Conservation (phyloP, 2,113 vertebrate genomes). For the Phylloscopus trochilus region DNA sequence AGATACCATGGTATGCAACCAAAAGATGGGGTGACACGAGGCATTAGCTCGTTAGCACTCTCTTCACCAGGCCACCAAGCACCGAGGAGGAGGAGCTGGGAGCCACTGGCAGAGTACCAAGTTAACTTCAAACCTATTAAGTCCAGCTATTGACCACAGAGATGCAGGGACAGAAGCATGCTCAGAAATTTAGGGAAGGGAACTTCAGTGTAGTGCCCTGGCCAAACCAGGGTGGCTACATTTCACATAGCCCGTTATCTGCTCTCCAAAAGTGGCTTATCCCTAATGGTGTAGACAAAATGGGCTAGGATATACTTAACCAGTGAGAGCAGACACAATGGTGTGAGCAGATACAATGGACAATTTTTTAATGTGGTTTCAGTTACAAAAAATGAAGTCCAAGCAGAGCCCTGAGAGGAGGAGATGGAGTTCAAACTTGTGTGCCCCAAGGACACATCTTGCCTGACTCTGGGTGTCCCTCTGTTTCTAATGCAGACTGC, state of each 20-base stretch:
- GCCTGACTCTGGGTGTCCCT: neutral
- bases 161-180: neutral
- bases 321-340: neutral
- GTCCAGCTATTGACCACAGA: neutral
- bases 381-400: neutral
- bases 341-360: neutral
- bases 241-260: neutral
- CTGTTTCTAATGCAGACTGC: conserved; percentile 61
- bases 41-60: neutral
- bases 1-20: conserved; percentile 77
- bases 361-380: neutral
- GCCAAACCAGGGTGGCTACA: neutral
- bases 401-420: neutral
- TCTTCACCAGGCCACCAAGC: neutral
- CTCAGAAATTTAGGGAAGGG: neutral
- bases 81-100: neutral
- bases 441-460: neutral
- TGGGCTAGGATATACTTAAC: neutral
- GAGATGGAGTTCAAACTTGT: neutral
- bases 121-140: neutral
- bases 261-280: neutral
- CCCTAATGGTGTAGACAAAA: neutral
- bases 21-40: neutral
- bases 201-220: neutral
- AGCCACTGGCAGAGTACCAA: neutral